Conservation (phyloP, 2,888 invertebrate species). For the Abrostola tripartita region DNA sequence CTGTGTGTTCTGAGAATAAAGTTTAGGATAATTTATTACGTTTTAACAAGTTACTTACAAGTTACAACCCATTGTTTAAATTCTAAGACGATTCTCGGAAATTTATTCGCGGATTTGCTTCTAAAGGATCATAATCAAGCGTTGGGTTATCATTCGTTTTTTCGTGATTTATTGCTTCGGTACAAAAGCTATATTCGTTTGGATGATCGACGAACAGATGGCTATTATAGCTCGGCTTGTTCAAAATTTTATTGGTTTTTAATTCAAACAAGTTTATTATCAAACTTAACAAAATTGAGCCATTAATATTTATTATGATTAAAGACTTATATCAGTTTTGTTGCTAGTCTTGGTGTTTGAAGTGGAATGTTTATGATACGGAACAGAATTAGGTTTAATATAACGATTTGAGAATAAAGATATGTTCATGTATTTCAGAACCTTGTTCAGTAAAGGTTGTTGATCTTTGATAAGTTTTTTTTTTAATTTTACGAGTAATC, state of each 20-base stretch:
- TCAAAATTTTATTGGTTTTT: conserved; percentile 39
- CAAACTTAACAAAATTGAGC: conserved; percentile 9
- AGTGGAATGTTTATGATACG: conserved; percentile 23
- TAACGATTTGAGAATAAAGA: not conserved
- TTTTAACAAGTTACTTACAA: conserved; percentile 27
- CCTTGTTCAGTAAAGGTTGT: too few relatives aligned
- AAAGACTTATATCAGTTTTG: conserved; percentile 19
- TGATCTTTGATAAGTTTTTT: too few relatives aligned
- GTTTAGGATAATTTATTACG: conserved; percentile 37
- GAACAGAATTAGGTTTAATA: conserved; percentile 7
- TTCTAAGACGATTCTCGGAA: conserved; percentile 41
- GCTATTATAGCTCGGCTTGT: conserved; percentile 29
- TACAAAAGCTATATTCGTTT: conserved; percentile 21
- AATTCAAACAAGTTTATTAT: conserved; percentile 39
- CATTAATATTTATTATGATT: conserved; percentile 19
- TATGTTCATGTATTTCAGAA: too few relatives aligned
- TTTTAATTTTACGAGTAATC: too few relatives aligned
- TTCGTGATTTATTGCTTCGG: conserved; percentile 32
- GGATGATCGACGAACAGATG: conserved; percentile 42
- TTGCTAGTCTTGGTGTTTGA: conserved; percentile 10
- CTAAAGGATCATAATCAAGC: conserved; percentile 13
- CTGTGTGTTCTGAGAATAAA: conserved; percentile 32
- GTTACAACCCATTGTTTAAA: conserved; percentile 42
- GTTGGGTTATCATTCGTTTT: conserved; percentile 16
- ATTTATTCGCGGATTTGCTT: conserved; percentile 14